Base-by-base conservation (phyloP, 1,140 invertebrate species). In the Drosophila nigrodunni region DNA sequence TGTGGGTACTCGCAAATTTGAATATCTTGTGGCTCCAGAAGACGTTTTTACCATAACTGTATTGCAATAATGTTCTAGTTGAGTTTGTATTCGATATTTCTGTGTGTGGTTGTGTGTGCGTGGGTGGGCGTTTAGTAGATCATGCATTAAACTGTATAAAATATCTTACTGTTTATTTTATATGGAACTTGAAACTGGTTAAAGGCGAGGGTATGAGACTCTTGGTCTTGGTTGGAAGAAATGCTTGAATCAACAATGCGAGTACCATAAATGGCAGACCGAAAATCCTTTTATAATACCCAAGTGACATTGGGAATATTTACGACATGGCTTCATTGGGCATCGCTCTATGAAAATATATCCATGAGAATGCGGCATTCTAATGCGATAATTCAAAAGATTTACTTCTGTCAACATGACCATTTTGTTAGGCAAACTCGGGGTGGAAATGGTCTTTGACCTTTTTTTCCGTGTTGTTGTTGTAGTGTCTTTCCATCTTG, bases 331-430 rank as follows among this genome's bases (percentile, higher is more conserved):
- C 90, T 92, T 91, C 83, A 92, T 92, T 77, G 85, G 80, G 54
- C 75, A 65, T 60, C 54, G 15, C 10, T 7, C 13, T 35, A 25
- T n/a, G 65, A 46, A 30, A 66, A 72, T 41, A 46, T 73, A 67
- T 82, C 82, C 80, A 88, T 85, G 85, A 85, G 85, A 89, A 85
- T 85, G 82, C 68, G 80, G 80, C 82, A 80, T 80, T 88, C 79
- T 88, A 82, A 88, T 91, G 86, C 90, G 83, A 92, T 91, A 92
- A 91, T 92, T 92, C 87, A 92, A 78, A 85, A 91, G 90, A 92
- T 91, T 91, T 92, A 90, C 86, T 88, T 90, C 90, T 92, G 90
- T 92, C 90, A 91, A 92, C 90, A 92, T 91, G 77, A 82, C 80
- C 77, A 91, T 92, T 91, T 82, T 83, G 72, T 85, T 52, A 80